A percentile compares a stretch with the other conserved stretches of the same genome.
These are phyloP conservation scores for Menidia beryllina DNA, from an alignment of 2,113 vertebrate genomes.

Conservation along the genomic window DNA sequence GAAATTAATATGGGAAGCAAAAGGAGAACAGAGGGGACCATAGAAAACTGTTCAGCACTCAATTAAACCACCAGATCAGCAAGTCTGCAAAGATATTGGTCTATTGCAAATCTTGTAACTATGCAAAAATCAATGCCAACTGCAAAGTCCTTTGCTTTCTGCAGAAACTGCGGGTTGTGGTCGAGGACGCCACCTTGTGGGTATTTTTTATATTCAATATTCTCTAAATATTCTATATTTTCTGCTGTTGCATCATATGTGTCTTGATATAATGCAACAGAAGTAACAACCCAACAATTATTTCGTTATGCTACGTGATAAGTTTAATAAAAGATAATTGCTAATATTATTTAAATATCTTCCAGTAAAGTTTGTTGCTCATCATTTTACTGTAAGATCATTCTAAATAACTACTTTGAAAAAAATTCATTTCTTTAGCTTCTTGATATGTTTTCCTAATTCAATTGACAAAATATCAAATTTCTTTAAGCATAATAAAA, in stretches of 20 bases:
- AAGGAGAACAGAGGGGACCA: not conserved
- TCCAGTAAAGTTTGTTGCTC: not conserved
- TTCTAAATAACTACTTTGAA: too few relatives aligned
- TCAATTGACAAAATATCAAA: too few relatives aligned
- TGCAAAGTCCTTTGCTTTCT: not conserved
- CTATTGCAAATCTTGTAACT: not conserved
- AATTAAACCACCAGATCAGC: not conserved
- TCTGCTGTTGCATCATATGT: not conserved
- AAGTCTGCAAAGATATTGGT: not conserved
- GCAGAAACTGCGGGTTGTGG: not conserved
- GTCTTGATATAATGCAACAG: not conserved
- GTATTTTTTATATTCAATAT: not conserved
- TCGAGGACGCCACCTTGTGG: slow-evolving; percentile 43
- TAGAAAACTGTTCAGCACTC: not conserved
- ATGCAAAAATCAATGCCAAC: not conserved
- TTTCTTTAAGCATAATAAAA: too few relatives aligned
- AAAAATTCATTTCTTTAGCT: too few relatives aligned
- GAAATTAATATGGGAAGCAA: not conserved
- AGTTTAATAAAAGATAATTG: not conserved
- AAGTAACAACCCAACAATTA: not conserved
- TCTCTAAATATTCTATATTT: not conserved
- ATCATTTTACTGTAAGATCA: too few relatives aligned
- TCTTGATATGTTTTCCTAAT: too few relatives aligned
- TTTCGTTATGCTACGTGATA: not conserved
- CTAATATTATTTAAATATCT: too few relatives aligned